phyloP scores from a whole-genome alignment of 2,113 vertebrate species.

The Henicopernis longicauda region DNA sequence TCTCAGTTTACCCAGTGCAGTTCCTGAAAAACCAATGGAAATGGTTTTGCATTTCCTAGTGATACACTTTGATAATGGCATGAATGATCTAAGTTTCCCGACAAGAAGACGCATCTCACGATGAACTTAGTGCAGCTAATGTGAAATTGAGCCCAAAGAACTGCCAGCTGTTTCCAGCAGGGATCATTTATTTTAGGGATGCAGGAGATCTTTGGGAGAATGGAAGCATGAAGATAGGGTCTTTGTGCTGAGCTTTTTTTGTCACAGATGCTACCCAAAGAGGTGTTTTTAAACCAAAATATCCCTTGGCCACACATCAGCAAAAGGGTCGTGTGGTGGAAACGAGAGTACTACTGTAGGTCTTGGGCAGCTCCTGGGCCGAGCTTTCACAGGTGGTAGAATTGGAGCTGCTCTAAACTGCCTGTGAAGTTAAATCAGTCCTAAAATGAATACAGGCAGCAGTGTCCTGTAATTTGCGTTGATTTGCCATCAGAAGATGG shows the following conservation, averaged over 20 bases:
- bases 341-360: fast-evolving
- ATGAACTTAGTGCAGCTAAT: background rate
- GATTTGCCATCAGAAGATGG: background rate
- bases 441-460: background rate
- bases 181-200: background rate
- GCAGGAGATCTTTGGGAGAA: background rate
- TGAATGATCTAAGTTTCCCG: background rate
- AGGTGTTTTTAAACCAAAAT: background rate
- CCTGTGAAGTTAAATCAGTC: background rate
- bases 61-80: background rate
- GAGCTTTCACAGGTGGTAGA: background rate
- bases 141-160: background rate
- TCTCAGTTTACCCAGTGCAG: background rate
- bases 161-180: background rate
- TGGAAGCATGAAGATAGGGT: background rate
- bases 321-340: fast-evolving
- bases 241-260: background rate
- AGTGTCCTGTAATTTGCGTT: fast-evolving
- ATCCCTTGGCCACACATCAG: background rate
- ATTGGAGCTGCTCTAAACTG: background rate
- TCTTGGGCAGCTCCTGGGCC: background rate
- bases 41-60: background rate
- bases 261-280: background rate
- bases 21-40: background rate
- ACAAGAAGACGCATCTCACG: background rate